These are phyloP conservation scores for Sminthurinus aureus DNA, from an alignment of 2,888 invertebrate genomes.

Conservation along the genomic window DNA sequence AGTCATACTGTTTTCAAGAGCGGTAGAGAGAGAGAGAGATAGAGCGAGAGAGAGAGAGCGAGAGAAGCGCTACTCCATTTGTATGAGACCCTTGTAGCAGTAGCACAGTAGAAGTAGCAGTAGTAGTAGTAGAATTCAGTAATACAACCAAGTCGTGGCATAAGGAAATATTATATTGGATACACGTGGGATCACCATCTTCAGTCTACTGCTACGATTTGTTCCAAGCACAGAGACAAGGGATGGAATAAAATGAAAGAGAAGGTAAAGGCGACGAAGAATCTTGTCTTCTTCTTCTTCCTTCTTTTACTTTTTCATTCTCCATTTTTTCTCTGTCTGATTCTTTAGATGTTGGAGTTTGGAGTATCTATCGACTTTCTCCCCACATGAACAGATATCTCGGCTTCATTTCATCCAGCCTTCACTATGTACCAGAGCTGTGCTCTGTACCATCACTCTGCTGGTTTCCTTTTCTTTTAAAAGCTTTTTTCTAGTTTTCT, in stretches of 20 bases:
- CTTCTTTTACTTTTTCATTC: conserved; percentile 3
- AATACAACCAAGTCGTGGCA: not conserved
- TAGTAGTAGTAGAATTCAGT: no score
- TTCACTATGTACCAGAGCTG: not conserved
- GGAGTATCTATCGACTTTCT: conserved; percentile 31
- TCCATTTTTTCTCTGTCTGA: conserved; percentile 19
- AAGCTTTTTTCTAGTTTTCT: conserved; percentile 25
- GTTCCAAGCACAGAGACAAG: not conserved
- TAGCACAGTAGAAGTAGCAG: no score
- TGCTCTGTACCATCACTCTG: no score
- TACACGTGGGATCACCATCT: conserved; percentile 11
- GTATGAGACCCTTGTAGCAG: not conserved
- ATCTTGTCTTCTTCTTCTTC: not conserved
- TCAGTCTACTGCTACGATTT: not conserved
- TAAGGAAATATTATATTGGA: conserved; percentile 17
- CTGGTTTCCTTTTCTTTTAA: conserved; percentile 25
- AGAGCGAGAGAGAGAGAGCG: not conserved
- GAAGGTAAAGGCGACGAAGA: not conserved
- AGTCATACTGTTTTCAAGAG: not conserved
- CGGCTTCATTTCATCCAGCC: conserved; percentile 28
- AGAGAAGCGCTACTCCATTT: not conserved
- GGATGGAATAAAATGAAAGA: not conserved
- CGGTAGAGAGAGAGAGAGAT: not conserved
- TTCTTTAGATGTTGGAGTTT: conserved; percentile 9
- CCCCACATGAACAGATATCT: conserved; percentile 18